Base-by-base conservation (phyloP, 35 echinoderm and acorn worm genomes). In the Lytechinus pictus region DNA sequence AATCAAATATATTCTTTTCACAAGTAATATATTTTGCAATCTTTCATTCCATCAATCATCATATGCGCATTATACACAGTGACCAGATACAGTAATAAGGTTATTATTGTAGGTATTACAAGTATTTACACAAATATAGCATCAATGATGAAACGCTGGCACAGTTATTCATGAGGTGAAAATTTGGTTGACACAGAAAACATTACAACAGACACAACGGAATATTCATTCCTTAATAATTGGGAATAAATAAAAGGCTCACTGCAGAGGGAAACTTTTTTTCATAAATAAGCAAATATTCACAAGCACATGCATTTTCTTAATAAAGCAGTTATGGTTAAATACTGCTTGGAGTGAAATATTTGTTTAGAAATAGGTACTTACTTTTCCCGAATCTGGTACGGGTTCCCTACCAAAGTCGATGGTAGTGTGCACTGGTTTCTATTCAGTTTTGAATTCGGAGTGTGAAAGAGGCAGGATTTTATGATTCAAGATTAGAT, bases 401-500 rank as follows among this genome's bases (percentile, higher is more conserved):
- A 53, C 54, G 4, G 55, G 10, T 53, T 11, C 54, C 3, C 92
- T 16, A 57, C 92, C 54, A 28, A 93, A 93, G 92, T 93, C 27
- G 53, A 93, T 93, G 29, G 92, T 19, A 19, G 92, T 57, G 27
- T 93, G 92, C 53, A 93, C 92, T 57, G 92, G 92, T 57, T 93
- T 93, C 92, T 93, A 54, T 54, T 93, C 92, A 8, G 28, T 54
- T 44, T 27, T 14, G 10, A 28, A 54, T 21, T 93, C 56, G 9
- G 92, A 4, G 92, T 53, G 10, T 29, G 55, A 54, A 57, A 28
- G 21, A 55, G 27, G 9, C 54, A 24, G 57, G n/a, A 55, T 57
- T 27, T 27, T 24, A 55, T 4, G 53, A 54, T 93, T 93, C n/a
- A 9, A 5, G 52, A 93, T 55, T 93, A 24, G 92, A 4, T 9